A percentile compares a stretch with the other conserved stretches of the same genome.
Evolutionary conservation across 2,113 vertebrate genomes (phyloP).

Genomic region (Lagopus muta): DNA sequence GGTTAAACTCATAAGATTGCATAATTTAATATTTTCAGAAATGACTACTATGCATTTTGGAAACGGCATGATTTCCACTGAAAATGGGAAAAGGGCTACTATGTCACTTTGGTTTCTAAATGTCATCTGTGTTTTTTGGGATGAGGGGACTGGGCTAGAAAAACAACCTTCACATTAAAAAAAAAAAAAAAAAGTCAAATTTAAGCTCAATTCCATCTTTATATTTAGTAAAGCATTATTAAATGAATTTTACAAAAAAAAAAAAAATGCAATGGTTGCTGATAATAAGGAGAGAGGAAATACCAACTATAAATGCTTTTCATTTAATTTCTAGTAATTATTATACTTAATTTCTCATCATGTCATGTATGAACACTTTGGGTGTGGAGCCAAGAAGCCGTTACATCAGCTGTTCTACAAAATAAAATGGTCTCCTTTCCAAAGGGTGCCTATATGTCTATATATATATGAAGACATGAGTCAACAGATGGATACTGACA

Average conservation of each 20-base stretch:
- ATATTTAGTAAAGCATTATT: background rate
- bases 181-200: background rate
- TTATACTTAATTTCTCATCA: background rate
- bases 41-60: background rate
- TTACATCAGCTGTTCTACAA: background rate
- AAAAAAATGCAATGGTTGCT: background rate
- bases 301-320: background rate
- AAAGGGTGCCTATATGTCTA: background rate
- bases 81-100: background rate
- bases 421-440: background rate
- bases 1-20: background rate
- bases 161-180: background rate
- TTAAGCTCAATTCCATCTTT: background rate
- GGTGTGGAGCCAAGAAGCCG: background rate
- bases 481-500: slow-evolving; percentile 44
- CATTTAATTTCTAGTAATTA: background rate
- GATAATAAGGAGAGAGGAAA: background rate
- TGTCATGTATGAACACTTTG: background rate
- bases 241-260: background rate
- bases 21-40: background rate
- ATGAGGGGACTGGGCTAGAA: background rate
- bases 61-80: background rate
- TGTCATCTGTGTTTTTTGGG: background rate
- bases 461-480: background rate
- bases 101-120: background rate